Evolutionary conservation across 2,888 invertebrate genomes (phyloP).

Genomic region (Leptinotarsa tumamoca): DNA sequence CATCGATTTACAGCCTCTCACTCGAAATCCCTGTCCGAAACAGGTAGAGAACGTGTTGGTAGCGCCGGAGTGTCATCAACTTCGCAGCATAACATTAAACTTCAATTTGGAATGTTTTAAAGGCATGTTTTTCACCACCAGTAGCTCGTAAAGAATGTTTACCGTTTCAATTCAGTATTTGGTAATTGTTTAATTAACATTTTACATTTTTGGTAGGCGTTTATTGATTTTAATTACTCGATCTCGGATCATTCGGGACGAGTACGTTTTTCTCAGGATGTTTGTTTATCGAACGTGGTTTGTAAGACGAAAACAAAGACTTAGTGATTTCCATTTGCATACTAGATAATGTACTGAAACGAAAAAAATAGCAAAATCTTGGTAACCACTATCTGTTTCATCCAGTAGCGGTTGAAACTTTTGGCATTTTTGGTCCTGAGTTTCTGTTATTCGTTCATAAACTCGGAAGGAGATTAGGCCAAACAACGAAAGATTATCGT

Average conservation of each 20-base stretch:
- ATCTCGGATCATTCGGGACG: slow-evolving; percentile 17
- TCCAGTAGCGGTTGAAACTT: too few species aligned
- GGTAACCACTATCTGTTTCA: too few species aligned
- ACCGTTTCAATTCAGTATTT: slow-evolving; percentile 56
- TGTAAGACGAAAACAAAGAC: neutral
- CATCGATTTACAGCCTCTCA: slow-evolving; percentile 59
- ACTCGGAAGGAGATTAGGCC: too few species aligned
- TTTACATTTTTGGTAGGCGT: slow-evolving; percentile 62
- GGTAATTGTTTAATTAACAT: slow-evolving; percentile 65
- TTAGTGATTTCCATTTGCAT: neutral
- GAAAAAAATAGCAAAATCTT: too few species aligned
- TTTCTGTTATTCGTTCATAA: too few species aligned
- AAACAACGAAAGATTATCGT: too few species aligned
- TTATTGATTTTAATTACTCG: slow-evolving; percentile 52
- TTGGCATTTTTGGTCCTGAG: too few species aligned
- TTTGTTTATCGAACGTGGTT: slow-evolving; percentile 6
- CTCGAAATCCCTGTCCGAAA: slow-evolving; percentile 44
- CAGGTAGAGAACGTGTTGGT: slow-evolving; percentile 55
- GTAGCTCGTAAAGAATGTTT: slow-evolving; percentile 56
- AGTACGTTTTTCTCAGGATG: neutral
- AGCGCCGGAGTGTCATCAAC: slow-evolving; percentile 48
- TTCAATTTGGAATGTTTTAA: slow-evolving; percentile 61
- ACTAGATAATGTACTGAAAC: neutral
- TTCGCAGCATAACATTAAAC: slow-evolving; percentile 58
- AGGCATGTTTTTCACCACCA: slow-evolving; percentile 54